A percentile compares a stretch with the other conserved stretches of the same genome.
Conservation (phyloP, 2,797 vertebrate genomes). For the Rhinichthys osculus region DNA sequence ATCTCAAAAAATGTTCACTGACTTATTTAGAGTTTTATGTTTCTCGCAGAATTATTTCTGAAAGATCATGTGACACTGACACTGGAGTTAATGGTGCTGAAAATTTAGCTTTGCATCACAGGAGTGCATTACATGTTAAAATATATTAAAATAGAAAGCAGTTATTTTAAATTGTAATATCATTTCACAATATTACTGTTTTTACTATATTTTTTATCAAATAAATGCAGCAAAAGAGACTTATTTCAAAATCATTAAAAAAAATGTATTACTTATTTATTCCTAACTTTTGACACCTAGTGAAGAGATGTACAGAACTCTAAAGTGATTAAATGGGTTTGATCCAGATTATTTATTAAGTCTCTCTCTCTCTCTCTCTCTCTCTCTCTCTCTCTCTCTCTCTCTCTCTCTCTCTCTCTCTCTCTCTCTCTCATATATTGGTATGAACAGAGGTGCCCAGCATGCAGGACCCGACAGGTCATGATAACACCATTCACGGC, state of each 20-base stretch:
- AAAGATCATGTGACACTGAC: neutral
- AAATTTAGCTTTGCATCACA: neutral
- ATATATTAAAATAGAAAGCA: too few relatives aligned
- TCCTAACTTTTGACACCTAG: neutral
- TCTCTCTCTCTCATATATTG: constrained; percentile 1
- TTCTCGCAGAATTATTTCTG: neutral
- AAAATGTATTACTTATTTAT: too few relatives aligned
- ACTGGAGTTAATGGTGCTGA: neutral
- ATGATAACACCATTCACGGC: constrained; percentile 74
- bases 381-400: too few relatives aligned
- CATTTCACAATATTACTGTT: neutral
- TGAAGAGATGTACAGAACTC: neutral
- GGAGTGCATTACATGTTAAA: too few relatives aligned
- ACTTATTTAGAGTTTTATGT: too few relatives aligned
- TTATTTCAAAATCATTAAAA: too few relatives aligned
- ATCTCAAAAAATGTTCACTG: too few relatives aligned
- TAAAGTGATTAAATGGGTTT: neutral
- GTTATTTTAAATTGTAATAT: neutral
- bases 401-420: too few relatives aligned
- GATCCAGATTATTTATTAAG: neutral
- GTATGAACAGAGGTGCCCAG: constrained; percentile 85
- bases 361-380: too few relatives aligned
- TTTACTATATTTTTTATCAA: too few relatives aligned
- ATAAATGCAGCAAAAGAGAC: too few relatives aligned
- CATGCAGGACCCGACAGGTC: constrained; percentile 82